Evolutionary conservation across 2,888 invertebrate species (phyloP), one percentile per base, ranked within the genome.

Genomic region (Halocaridina rubra): DNA sequence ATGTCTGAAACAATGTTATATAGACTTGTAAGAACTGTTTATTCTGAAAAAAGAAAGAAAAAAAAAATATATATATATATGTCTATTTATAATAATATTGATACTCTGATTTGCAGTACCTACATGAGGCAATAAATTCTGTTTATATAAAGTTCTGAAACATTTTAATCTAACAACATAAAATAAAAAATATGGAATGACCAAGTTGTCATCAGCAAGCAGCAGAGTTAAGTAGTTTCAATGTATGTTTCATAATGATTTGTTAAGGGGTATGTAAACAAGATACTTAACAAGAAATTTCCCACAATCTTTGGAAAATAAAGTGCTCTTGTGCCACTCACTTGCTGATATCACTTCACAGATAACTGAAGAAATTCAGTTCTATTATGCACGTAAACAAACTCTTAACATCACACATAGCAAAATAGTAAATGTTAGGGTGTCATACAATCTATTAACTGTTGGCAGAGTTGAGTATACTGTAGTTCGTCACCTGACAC

Each of bases 401-500:
- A 76, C 46, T 57, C 67, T 76, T 72, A 67, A 69, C 57, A 75
- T 24, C 69, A 76, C 76, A 74, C 74, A 22, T 24, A 67, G 30
- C 24, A 27, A 46, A 76, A 29, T 32, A 72, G 80, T 71, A 19
- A 82, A 77, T 71, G 77, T 81, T 78, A 87, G 78, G 87, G 78
- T 30, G 78, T 87, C 87, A 87, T 87, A 67, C 85, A 87, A 27
- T 87, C 77, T 19, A 87, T 81, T 29, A 87, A 72, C 80, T 87
- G 82, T 39, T 87, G 87, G 78, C 87, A 87, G 61, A 87, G 78
- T 29, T 85, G 85, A 32, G 79, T 80, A 67, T 87, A 87, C 77
- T 87, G 87, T 39, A 78, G 69, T 61, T 87, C 87, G 53, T 87
- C 85, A 16, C 87, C 87, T 5, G 85, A 85, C n/a, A 87, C 81